Conservation (phyloP, 2,113 vertebrate genomes). For the Coregonus clupeaformis region DNA sequence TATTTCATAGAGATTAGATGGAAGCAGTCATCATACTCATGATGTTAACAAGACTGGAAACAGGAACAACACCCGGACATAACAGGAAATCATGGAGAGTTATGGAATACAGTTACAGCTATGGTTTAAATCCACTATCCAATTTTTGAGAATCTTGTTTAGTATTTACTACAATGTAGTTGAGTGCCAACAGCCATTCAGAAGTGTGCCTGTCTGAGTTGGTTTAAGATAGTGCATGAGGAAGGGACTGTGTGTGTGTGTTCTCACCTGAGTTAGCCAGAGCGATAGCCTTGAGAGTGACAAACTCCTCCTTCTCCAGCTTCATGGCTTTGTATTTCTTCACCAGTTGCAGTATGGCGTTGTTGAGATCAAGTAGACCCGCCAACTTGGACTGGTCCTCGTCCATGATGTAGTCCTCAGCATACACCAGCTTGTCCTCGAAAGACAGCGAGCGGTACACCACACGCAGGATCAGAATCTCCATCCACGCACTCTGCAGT, state of each 20-base stretch:
- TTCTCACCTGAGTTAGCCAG: constrained; percentile 97
- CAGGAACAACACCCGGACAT: too few species aligned
- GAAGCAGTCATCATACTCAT: background rate
- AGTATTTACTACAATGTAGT: too few species aligned
- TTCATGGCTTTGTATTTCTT: constrained; percentile 99
- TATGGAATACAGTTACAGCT: too few species aligned
- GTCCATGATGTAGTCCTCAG: constrained; percentile 99
- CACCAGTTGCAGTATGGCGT: constrained; percentile 97
- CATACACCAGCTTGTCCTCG: constrained; percentile 98
- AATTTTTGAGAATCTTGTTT: too few species aligned
- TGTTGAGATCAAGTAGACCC: constrained; percentile 97
- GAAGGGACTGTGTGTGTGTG: background rate
- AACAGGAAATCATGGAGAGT: too few species aligned
- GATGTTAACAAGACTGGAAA: background rate
- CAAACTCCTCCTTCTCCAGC: constrained; percentile 98
- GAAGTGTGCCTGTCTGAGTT: too few species aligned
- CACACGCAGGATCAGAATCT: constrained; percentile 96
- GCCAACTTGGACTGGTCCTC: constrained; percentile 98
- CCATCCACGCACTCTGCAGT: constrained; percentile 99
- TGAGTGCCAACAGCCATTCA: too few species aligned
- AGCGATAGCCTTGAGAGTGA: constrained; percentile 98
- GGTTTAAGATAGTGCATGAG: too few species aligned
- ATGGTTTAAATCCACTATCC: too few species aligned
- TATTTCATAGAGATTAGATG: background rate
- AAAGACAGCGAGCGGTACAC: constrained; percentile 97